Conservation (phyloP, 2,888 invertebrate species). For the Tanypteryx hageni region DNA sequence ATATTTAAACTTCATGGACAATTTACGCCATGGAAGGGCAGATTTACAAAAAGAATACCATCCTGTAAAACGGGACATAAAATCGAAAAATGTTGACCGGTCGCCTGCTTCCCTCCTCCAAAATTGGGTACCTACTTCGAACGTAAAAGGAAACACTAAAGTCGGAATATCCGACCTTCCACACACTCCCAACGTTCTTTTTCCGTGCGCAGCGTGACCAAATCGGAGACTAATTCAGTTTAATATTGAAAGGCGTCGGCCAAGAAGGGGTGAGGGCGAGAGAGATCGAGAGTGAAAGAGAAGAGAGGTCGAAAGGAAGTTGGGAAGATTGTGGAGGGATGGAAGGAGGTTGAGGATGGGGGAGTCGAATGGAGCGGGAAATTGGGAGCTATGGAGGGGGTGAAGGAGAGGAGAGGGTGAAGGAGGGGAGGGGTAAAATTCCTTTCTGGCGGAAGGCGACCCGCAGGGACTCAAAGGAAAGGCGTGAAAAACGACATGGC, state of each 20-base stretch:
- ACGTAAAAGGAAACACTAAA: not conserved
- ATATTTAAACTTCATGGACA: no score
- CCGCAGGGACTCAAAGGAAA: not conserved
- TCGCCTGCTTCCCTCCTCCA: not conserved
- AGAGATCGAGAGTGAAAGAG: no score
- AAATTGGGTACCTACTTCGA: not conserved
- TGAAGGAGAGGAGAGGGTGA: not conserved
- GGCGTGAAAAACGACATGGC: not conserved
- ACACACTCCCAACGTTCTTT: not conserved
- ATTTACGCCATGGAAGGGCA: no score
- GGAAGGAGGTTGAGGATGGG: not conserved
- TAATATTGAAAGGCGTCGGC: not conserved
- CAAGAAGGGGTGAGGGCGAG: no score
- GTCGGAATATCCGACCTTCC: not conserved
- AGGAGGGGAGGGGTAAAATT: not conserved
- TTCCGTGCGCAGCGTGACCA: not conserved
- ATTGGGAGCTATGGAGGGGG: not conserved
- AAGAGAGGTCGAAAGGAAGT: not conserved
- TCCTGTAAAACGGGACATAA: not conserved
- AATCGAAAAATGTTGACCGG: not conserved
- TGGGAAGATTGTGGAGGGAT: slow-evolving; percentile 12
- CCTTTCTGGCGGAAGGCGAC: slow-evolving; percentile 15
- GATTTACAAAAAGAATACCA: no score
- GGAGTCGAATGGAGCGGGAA: not conserved
- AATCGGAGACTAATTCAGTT: slow-evolving; percentile 32